phyloP scores from a whole-genome alignment of 2,888 invertebrate species.

The Aphrophora alni region DNA sequence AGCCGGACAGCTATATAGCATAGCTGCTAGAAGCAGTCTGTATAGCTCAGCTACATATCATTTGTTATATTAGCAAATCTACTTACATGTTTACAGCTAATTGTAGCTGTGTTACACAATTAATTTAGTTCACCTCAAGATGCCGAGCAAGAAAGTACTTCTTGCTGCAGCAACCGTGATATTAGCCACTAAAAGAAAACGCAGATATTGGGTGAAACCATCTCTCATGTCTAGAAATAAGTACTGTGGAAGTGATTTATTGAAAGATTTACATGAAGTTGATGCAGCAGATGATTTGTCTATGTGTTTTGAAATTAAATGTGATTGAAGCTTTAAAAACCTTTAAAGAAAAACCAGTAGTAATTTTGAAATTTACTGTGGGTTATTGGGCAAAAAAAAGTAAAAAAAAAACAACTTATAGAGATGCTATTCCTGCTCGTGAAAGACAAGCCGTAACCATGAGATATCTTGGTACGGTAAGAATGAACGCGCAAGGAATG shows the following conservation, averaged over 20 bases:
- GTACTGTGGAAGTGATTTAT: not conserved
- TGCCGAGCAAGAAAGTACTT: not conserved
- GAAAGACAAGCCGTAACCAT: not conserved
- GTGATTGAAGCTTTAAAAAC: not conserved
- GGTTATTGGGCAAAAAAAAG: not conserved
- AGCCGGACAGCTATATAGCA: too few relatives aligned
- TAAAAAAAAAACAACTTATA: not conserved
- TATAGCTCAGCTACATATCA: too few relatives aligned
- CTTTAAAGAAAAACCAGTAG: not conserved
- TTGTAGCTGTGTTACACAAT: too few relatives aligned
- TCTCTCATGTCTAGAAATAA: not conserved
- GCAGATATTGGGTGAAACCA: not conserved
- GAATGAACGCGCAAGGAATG: too few relatives aligned
- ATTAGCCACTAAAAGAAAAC: not conserved
- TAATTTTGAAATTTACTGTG: not conserved
- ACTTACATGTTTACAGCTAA: too few relatives aligned
- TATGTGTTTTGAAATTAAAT: not conserved
- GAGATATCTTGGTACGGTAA: too few relatives aligned
- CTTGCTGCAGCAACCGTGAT: not conserved
- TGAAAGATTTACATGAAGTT: not conserved
- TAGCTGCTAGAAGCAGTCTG: not conserved
- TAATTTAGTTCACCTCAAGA: not conserved
- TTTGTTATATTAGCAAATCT: too few relatives aligned
- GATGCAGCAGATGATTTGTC: not conserved
- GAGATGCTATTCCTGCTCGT: not conserved